These are phyloP conservation scores for Crioceris asparagi DNA, from an alignment of 2,888 invertebrate genomes.

Conservation along the genomic window DNA sequence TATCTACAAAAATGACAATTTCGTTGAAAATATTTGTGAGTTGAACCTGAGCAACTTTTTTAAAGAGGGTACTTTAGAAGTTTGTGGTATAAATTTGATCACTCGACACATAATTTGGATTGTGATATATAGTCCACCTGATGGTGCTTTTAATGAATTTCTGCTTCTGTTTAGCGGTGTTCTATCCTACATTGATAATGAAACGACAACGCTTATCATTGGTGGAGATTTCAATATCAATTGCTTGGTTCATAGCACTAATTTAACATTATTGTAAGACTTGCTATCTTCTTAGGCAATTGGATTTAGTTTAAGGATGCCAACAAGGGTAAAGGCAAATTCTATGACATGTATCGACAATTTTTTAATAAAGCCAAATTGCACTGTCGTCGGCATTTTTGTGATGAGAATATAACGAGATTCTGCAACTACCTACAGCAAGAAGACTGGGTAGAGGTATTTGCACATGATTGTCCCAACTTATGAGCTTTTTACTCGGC, in stretches of 20 bases:
- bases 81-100: neutral
- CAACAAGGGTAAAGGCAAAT: neutral
- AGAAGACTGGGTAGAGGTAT: neutral
- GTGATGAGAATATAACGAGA: neutral
- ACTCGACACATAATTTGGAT: neutral
- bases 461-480: too few relatives aligned
- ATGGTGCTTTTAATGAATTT: slow-evolving; percentile 2
- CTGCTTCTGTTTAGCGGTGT: slow-evolving; percentile 3
- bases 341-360: slow-evolving; percentile 1
- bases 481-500: too few relatives aligned
- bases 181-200: neutral
- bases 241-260: slow-evolving; percentile 4
- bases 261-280: slow-evolving; percentile 3
- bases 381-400: neutral
- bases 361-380: neutral
- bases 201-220: slow-evolving; percentile 1
- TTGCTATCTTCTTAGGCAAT: slow-evolving; percentile 4
- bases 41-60: neutral
- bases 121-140: slow-evolving; percentile 4
- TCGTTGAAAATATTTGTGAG: neutral
- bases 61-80: neutral
- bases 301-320: neutral
- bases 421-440: neutral
- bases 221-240: slow-evolving; percentile 7
- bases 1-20: neutral